These are phyloP conservation scores for Lates calcarifer DNA, from an alignment of 2,113 vertebrate species.

Conservation along the genomic window DNA sequence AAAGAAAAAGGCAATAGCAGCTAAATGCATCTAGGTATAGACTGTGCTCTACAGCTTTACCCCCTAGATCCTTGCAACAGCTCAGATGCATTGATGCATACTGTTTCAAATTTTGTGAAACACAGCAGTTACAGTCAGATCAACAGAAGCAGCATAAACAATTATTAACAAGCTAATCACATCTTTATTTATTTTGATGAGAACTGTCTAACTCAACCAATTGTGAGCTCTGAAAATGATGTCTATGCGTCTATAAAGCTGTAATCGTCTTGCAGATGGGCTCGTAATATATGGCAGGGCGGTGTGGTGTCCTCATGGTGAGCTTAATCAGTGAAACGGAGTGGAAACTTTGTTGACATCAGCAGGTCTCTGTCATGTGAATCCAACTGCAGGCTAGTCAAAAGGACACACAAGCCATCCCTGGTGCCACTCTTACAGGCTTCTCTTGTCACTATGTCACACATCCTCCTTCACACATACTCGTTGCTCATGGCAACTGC, in stretches of 20 bases:
- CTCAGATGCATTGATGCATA: not conserved
- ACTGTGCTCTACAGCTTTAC: not conserved
- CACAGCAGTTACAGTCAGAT: not conserved
- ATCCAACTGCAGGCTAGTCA: constrained; percentile 86
- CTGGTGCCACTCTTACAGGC: constrained; percentile 44
- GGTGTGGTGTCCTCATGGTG: constrained; percentile 82
- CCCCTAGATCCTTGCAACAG: not conserved
- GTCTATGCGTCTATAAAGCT: constrained; percentile 20
- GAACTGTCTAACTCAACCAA: constrained; percentile 12
- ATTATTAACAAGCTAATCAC: constrained; percentile 27
- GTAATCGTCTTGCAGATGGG: constrained; percentile 85
- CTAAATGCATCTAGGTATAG: not conserved
- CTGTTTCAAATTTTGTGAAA: not conserved
- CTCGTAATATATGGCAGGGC: constrained; percentile 86
- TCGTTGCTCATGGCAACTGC: constrained; percentile 49
- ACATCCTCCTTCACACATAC: constrained; percentile 21
- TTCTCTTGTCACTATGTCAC: constrained; percentile 40
- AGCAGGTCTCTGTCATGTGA: constrained; percentile 80
- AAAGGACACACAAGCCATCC: constrained; percentile 32
- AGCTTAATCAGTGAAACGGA: constrained; percentile 88
- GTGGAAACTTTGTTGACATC: constrained; percentile 87
- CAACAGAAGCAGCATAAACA: not conserved
- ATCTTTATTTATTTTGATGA: constrained; percentile 37
- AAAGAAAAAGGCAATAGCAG: not conserved
- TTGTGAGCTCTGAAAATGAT: constrained; percentile 31